phyloP scores from a whole-genome alignment of 37 sponge, comb jelly and placozoan genomes.

The Halichondria panicea region DNA sequence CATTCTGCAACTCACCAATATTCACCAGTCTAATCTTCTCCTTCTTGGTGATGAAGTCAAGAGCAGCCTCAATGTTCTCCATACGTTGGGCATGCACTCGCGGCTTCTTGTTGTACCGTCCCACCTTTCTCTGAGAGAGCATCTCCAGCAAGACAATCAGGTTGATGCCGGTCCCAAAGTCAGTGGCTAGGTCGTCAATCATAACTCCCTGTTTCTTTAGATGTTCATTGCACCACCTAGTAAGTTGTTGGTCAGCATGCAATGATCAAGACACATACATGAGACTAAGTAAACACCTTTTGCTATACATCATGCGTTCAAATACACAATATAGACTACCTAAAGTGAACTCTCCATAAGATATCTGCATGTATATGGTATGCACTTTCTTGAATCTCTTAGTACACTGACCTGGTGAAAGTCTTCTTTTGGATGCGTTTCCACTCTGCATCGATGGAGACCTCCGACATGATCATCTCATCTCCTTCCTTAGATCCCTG shows the following conservation, averaged over 20 bases:
- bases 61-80: slow-evolving; percentile 79
- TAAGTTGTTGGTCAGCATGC: too few species aligned
- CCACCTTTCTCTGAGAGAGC: slow-evolving; percentile 76
- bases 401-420: slow-evolving; percentile 94
- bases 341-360: too few species aligned
- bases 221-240: slow-evolving; percentile 96
- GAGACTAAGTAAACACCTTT: too few species aligned
- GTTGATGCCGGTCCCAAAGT: slow-evolving; percentile 80
- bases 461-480: slow-evolving; percentile 2
- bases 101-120: slow-evolving; percentile 72
- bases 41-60: slow-evolving; percentile 64
- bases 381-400: too few species aligned
- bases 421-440: slow-evolving; percentile 93
- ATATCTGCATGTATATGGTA: too few species aligned
- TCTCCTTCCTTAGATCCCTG: neutral
- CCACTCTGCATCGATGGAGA: slow-evolving; percentile 80
- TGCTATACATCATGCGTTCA: too few species aligned
- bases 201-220: slow-evolving; percentile 71
- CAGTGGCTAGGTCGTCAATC: slow-evolving; percentile 58
- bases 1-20: slow-evolving; percentile 83
- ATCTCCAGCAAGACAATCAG: slow-evolving; percentile 82
- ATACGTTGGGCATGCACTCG: slow-evolving; percentile 80
- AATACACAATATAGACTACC: too few species aligned
- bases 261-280: too few species aligned
- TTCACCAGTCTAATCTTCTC: slow-evolving; percentile 69